A percentile compares a stretch with the other conserved stretches of the same genome.
Conservation (phyloP, 2,113 vertebrate species). For the Petaurus breviceps region DNA sequence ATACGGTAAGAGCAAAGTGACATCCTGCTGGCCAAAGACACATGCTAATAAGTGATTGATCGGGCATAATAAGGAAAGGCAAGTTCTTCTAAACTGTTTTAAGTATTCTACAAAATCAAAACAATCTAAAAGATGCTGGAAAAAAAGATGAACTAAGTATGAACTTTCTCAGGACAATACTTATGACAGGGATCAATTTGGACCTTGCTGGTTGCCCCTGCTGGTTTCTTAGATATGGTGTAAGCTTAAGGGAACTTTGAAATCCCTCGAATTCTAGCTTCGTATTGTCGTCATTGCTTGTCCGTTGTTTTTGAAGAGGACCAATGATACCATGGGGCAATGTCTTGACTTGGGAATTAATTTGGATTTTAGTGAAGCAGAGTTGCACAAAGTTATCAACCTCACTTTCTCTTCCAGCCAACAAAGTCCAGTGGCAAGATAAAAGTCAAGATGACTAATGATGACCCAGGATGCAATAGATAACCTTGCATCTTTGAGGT, state of each 20-base stretch:
- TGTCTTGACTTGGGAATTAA: neutral
- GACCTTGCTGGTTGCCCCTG: neutral
- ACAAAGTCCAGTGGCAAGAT: neutral
- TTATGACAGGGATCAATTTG: neutral
- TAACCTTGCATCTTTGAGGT: neutral
- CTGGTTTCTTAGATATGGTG: neutral
- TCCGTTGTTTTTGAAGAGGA: neutral
- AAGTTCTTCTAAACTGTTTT: neutral
- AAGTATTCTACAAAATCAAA: neutral
- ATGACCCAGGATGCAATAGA: neutral
- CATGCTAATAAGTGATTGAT: neutral
- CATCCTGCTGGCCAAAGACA: no score
- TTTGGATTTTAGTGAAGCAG: neutral
- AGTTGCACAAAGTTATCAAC: neutral
- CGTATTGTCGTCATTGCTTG: neutral
- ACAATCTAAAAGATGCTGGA: neutral
- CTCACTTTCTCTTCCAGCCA: neutral
- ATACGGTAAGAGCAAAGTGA: neutral
- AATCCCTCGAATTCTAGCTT: neutral
- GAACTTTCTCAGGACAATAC: neutral
- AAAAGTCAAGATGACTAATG: neutral
- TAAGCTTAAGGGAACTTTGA: neutral
- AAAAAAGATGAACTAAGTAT: conserved; percentile 15
- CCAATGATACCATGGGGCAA: neutral
- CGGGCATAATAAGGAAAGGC: neutral